A percentile compares a stretch with the other conserved stretches of the same genome.
These are phyloP conservation scores for Halictus quadricinctus DNA, from an alignment of 2,888 invertebrate species.

Conservation along the genomic window DNA sequence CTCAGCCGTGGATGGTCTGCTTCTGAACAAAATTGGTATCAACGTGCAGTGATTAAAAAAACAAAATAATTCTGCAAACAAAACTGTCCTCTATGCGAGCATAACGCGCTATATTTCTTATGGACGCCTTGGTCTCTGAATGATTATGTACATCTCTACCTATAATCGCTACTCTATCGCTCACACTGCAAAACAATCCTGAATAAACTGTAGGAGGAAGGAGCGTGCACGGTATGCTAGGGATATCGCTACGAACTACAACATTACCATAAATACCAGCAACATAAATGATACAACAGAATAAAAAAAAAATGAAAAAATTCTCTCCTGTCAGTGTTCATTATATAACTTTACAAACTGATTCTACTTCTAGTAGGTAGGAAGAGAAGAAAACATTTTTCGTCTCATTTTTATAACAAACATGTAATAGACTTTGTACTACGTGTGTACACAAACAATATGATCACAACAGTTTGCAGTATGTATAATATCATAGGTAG, in stretches of 20 bases:
- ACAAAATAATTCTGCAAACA: not conserved
- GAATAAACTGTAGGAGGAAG: slow-evolving; percentile 1
- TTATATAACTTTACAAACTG: not conserved
- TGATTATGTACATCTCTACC: not conserved
- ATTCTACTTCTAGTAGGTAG: slow-evolving; percentile 28
- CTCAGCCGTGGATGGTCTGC: not conserved
- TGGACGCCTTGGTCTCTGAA: not conserved
- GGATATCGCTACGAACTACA: not conserved
- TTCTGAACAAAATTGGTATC: not conserved
- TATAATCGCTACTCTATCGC: not conserved
- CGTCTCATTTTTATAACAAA: slow-evolving; percentile 23
- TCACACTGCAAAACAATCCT: slow-evolving; percentile 11
- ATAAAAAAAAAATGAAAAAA: not conserved
- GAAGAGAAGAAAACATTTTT: slow-evolving; percentile 25
- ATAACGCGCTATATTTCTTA: slow-evolving; percentile 4
- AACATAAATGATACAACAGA: not conserved
- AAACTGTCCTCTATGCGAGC: not conserved
- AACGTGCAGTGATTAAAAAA: slow-evolving; percentile 10
- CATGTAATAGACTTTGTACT: slow-evolving; percentile 28
- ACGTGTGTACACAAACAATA: slow-evolving; percentile 27
- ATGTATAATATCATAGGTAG: slow-evolving; percentile 6
- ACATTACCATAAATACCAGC: not conserved
- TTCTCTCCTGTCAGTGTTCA: not conserved
- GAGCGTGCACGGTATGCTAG: slow-evolving; percentile 10
- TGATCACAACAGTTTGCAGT: slow-evolving; percentile 21